phyloP scores from a whole-genome alignment of 2,113 vertebrate species.

The Solenodon paradoxus region DNA sequence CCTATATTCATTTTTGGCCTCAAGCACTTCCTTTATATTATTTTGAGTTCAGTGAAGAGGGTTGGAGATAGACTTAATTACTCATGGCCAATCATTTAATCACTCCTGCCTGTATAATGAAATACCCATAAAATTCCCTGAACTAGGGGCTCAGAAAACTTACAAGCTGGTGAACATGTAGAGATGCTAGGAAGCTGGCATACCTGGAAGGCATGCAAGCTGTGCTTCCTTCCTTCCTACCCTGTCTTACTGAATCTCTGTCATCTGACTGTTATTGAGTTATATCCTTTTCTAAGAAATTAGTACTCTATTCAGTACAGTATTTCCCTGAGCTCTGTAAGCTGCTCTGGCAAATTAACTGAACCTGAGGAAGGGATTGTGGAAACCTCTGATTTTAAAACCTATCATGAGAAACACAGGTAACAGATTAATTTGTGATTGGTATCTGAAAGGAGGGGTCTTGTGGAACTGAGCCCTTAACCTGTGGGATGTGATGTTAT shows the following conservation, averaged over 20 bases:
- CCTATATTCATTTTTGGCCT: background rate
- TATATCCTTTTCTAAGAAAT: background rate
- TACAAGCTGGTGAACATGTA: background rate
- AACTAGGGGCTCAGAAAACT: background rate
- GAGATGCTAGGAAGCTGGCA: background rate
- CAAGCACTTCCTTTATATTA: background rate
- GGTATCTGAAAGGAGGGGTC: background rate
- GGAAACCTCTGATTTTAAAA: background rate
- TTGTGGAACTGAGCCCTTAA: background rate
- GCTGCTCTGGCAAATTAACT: background rate
- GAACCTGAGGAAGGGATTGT: background rate
- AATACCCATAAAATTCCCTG: background rate
- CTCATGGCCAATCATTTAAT: background rate
- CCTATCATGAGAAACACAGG: background rate
- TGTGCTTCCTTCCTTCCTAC: background rate
- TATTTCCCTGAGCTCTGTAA: background rate
- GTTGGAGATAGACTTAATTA: background rate
- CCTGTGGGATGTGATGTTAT: background rate
- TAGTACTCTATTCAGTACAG: background rate
- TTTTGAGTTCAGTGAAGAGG: background rate
- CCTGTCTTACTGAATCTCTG: background rate
- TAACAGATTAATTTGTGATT: background rate
- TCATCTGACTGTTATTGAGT: background rate
- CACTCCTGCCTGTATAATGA: background rate
- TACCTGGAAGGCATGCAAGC: background rate